Percentiles rank a stretch among this genome's conserved stretches.
phyloP scores from a whole-genome alignment of 2,797 vertebrate species.

The Halcyon chelicuti region DNA sequence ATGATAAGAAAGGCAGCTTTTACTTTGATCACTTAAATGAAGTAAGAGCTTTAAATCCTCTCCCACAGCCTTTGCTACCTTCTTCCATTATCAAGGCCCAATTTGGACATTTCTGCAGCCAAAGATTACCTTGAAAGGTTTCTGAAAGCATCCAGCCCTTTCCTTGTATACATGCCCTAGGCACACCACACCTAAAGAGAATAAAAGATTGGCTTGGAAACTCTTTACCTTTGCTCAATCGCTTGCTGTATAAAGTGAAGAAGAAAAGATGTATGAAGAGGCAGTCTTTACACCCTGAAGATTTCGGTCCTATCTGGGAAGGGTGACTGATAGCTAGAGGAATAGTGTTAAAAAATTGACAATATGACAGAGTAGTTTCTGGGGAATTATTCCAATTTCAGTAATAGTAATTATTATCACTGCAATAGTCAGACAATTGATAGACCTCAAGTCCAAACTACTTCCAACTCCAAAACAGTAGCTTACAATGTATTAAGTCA shows the following conservation, averaged over 20 bases:
- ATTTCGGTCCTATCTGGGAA: neutral
- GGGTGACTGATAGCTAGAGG: neutral
- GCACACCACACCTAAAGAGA: neutral
- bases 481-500: neutral
- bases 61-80: neutral
- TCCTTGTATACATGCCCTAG: neutral
- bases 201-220: neutral
- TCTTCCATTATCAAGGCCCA: neutral
- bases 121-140: neutral
- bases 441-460: neutral
- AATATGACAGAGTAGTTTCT: neutral
- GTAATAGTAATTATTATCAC: neutral
- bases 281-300: neutral
- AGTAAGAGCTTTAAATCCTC: conserved; percentile 4
- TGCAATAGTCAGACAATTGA: neutral
- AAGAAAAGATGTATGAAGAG: neutral
- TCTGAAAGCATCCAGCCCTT: neutral
- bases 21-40: neutral
- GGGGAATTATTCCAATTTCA: neutral
- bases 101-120: neutral
- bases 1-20: conserved; percentile 8
- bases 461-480: neutral
- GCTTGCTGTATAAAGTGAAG: neutral
- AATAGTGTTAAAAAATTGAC: neutral
- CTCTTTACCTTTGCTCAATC: neutral